A percentile compares a stretch with the other conserved stretches of the same genome.
Conservation (phyloP, 2,113 vertebrate genomes). For the Pagrus major region DNA sequence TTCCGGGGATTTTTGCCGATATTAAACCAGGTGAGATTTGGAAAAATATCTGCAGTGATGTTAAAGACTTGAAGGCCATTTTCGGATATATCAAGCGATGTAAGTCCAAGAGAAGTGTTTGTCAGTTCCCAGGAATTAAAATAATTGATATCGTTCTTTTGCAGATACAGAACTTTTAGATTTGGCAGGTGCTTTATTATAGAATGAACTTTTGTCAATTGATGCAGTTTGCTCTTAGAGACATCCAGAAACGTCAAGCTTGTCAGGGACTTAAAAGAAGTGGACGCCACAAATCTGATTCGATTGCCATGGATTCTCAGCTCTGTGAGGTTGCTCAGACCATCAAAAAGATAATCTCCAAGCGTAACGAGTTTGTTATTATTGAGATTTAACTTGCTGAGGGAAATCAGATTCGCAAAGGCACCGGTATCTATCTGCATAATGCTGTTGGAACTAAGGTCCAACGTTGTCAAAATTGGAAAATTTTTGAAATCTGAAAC, state of each 20-base stretch:
- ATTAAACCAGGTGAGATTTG: constrained; percentile 68
- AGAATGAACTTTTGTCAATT: constrained; percentile 10
- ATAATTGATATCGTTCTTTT: too few species aligned
- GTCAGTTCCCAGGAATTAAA: constrained; percentile 66
- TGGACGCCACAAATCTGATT: constrained; percentile 47
- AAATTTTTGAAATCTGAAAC: constrained; percentile 60
- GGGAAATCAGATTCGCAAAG: constrained; percentile 62
- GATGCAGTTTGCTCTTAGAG: constrained; percentile 56
- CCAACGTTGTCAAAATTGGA: constrained; percentile 36
- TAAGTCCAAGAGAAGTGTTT: constrained; percentile 48
- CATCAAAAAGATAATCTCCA: constrained; percentile 56
- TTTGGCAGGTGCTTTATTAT: constrained; percentile 65
- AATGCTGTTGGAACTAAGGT: constrained; percentile 67
- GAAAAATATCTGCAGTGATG: constrained; percentile 74
- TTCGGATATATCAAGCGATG: constrained; percentile 63
- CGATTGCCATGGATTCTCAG: constrained; percentile 53
- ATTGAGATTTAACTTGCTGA: constrained; percentile 69
- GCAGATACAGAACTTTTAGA: constrained; percentile 43
- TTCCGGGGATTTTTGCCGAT: constrained; percentile 50
- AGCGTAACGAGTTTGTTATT: constrained; percentile 62
- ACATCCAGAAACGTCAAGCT: constrained; percentile 71
- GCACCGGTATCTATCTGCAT: constrained; percentile 11
- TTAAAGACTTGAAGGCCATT: constrained; percentile 66
- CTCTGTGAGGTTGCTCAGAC: constrained; percentile 68
- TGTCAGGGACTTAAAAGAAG: constrained; percentile 57